phyloP scores from a whole-genome alignment of 1,140 invertebrate species.

The Drosophila obscura region DNA sequence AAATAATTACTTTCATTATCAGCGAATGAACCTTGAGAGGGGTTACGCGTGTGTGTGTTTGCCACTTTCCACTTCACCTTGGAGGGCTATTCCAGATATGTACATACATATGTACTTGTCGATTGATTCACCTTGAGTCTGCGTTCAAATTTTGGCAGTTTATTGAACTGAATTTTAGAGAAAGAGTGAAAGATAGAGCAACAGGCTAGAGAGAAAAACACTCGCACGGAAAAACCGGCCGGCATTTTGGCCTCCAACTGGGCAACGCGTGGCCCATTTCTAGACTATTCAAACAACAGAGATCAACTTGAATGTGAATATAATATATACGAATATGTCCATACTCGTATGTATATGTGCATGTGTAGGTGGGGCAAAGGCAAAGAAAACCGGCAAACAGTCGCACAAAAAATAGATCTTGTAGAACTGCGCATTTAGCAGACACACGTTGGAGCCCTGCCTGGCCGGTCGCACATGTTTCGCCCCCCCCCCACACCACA shows the following conservation, averaged over 20 bases:
- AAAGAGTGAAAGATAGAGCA: background rate
- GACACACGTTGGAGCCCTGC: slow-evolving; percentile 28
- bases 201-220: slow-evolving; percentile 6
- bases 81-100: background rate
- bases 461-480: slow-evolving; percentile 15
- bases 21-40: slow-evolving; percentile 51
- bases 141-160: slow-evolving; percentile 40
- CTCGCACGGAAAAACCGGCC: slow-evolving; percentile 48
- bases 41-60: slow-evolving; percentile 21
- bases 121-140: slow-evolving; percentile 54
- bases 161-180: slow-evolving; percentile 48
- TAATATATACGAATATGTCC: background rate
- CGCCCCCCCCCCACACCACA: background rate
- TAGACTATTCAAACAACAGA: background rate
- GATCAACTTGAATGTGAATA: slow-evolving; percentile 1
- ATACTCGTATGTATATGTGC: slow-evolving; percentile 12
- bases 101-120: too few relatives aligned
- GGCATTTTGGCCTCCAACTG: slow-evolving; percentile 41
- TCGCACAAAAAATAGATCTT: slow-evolving; percentile 43
- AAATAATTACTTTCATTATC: slow-evolving; percentile 50
- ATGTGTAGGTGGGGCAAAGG: background rate
- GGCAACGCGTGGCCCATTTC: slow-evolving; percentile 38
- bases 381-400: slow-evolving; percentile 27
- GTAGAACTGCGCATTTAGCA: slow-evolving; percentile 47
- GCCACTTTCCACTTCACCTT: slow-evolving; percentile 41